phyloP scores from a whole-genome alignment of 2,888 invertebrate genomes.

The Phoenoteleia sp. region DNA sequence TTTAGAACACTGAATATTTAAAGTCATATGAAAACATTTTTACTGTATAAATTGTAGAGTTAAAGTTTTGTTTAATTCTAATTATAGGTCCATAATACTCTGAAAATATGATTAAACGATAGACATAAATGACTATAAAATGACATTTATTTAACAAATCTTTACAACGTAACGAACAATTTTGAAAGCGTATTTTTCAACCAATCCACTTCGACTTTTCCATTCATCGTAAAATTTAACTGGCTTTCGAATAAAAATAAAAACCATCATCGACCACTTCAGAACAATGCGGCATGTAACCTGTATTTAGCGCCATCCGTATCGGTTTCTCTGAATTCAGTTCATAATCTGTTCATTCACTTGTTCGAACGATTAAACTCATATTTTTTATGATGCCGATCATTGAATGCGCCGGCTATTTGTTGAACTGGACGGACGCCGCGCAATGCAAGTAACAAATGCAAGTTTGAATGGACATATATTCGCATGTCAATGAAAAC shows the following conservation, averaged over 20 bases:
- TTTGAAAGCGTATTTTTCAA: no score
- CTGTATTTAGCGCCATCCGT: slow-evolving; percentile 1
- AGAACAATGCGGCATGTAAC: slow-evolving; percentile 1
- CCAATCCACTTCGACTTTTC: no score
- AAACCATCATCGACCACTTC: neutral
- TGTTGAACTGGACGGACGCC: slow-evolving; percentile 12
- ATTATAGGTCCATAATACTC: no score
- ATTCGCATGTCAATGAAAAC: slow-evolving; percentile 61
- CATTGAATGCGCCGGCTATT: slow-evolving; percentile 26
- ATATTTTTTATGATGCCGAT: slow-evolving; percentile 49
- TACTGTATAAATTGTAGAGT: no score
- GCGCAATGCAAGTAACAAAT: slow-evolving; percentile 31
- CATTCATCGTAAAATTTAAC: no score
- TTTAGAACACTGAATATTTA: no score
- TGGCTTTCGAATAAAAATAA: neutral
- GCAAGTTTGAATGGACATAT: slow-evolving; percentile 39
- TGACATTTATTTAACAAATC: no score
- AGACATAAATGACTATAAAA: no score
- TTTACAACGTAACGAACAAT: no score
- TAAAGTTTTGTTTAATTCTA: no score
- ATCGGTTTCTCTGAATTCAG: slow-evolving; percentile 13
- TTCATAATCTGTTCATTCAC: slow-evolving; percentile 45
- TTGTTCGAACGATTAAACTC: slow-evolving; percentile 50
- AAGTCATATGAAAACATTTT: no score
- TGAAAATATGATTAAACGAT: no score